phyloP scores from a whole-genome alignment of 92 coral and sea anemone species.

The Nematostella vectensis region DNA sequence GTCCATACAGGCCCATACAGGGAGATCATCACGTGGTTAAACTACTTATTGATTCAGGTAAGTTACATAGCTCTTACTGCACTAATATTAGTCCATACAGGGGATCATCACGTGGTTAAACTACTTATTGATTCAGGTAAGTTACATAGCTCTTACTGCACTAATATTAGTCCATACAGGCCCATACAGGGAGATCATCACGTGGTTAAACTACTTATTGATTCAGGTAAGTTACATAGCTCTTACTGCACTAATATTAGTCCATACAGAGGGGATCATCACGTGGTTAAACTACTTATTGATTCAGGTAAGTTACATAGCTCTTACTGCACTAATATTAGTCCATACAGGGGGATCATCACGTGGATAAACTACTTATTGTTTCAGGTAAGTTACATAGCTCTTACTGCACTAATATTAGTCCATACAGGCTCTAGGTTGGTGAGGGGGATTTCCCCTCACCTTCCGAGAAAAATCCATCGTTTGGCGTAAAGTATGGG shows the following conservation, averaged over 20 bases:
- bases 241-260: no score
- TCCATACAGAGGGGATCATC: conserved; percentile 32
- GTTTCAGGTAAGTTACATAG: conserved; percentile 45
- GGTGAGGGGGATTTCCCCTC: no score
- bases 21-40: conserved; percentile 32
- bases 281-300: conserved; percentile 34
- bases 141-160: background rate
- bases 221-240: conserved; percentile 50
- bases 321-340: conserved; percentile 26
- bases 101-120: no score
- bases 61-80: no score
- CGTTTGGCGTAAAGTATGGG: no score
- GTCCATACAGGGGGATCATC: conserved; percentile 26
- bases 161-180: no score
- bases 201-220: conserved; percentile 31
- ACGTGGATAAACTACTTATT: conserved; percentile 32
- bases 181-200: conserved; percentile 29
- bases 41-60: conserved; percentile 44
- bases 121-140: background rate
- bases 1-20: no score
- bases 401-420: no score
- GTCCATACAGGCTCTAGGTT: no score
- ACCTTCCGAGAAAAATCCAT: no score
- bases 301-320: conserved; percentile 41
- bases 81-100: no score